Evolutionary conservation across 1,140 invertebrate species (phyloP).

Genomic region (Trichoplusia ni): DNA sequence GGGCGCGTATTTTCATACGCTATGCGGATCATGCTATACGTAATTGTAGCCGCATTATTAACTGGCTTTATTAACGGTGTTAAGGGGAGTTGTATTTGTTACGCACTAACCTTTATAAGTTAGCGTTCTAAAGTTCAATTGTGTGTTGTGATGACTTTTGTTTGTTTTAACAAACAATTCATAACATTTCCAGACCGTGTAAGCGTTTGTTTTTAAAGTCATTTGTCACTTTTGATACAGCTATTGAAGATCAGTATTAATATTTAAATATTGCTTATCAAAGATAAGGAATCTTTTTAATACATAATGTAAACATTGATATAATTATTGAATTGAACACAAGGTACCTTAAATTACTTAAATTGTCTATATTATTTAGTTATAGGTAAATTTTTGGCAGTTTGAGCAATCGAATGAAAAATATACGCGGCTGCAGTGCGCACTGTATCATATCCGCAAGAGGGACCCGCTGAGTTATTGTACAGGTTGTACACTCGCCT

Average conservation of each 20-base stretch:
- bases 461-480: constrained; percentile 57
- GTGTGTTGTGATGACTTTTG: background rate
- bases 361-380: background rate
- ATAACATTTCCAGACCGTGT: no score
- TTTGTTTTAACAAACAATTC: background rate
- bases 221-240: no score
- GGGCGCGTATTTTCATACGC: constrained; percentile 71
- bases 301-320: no score
- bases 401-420: constrained; percentile 43
- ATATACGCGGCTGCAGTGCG: constrained; percentile 49
- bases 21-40: constrained; percentile 20
- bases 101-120: no score
- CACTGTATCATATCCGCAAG: constrained; percentile 61
- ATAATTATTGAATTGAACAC: no score
- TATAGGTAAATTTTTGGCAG: constrained; percentile 22
- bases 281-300: no score
- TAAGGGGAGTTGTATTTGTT: no score
- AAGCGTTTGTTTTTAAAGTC: no score
- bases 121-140: background rate
- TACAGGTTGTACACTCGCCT: constrained; percentile 45
- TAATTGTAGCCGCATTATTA: background rate
- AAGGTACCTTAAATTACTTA: no score
- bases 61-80: background rate
- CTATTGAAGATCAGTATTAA: no score
- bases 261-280: no score